Evolutionary conservation across 2,888 invertebrate species (phyloP).

Genomic region (Callosobruchus maculatus): DNA sequence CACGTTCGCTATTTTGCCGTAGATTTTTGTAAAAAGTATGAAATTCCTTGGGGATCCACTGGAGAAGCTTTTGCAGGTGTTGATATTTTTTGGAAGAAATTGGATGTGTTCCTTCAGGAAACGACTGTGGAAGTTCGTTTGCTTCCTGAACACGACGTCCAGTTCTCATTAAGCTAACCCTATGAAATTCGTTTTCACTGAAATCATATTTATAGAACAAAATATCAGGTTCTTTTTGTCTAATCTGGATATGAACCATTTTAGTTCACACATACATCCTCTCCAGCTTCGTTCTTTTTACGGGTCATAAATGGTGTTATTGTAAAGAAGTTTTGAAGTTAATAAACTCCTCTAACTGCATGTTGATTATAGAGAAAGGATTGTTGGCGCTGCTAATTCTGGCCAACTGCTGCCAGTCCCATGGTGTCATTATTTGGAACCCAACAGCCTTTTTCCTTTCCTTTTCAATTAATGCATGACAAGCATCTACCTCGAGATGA

Average conservation of each 20-base stretch:
- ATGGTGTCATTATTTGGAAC: no score
- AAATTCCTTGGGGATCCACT: conserved; percentile 11
- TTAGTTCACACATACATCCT: conserved; percentile 14
- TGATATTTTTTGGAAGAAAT: conserved; percentile 9
- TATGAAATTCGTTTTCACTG: conserved; percentile 2
- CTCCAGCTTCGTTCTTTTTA: conserved; percentile 6
- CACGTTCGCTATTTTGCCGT: conserved; percentile 1
- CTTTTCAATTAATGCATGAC: conserved; percentile 14
- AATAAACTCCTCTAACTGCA: conserved; percentile 13
- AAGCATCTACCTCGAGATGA: conserved; percentile 15
- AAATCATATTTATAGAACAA: conserved; percentile 11
- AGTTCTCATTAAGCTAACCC: conserved; percentile 4
- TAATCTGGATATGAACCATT: conserved; percentile 12
- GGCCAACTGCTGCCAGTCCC: conserved; percentile 8
- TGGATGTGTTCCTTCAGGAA: conserved; percentile 9
- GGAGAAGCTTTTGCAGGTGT: conserved; percentile 9
- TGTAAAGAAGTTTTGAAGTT: conserved; percentile 2
- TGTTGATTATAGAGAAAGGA: conserved; percentile 13
- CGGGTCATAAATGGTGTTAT: not conserved
- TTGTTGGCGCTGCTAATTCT: conserved; percentile 16
- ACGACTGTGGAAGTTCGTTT: conserved; percentile 4
- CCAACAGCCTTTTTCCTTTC: conserved; percentile 10
- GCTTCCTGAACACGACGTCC: not conserved
- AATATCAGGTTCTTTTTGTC: conserved; percentile 3
- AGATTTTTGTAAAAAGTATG: conserved; percentile 13